These are phyloP conservation scores for Paralvinella palmiformis DNA, from an alignment of 1,140 invertebrate genomes.

Conservation along the genomic window DNA sequence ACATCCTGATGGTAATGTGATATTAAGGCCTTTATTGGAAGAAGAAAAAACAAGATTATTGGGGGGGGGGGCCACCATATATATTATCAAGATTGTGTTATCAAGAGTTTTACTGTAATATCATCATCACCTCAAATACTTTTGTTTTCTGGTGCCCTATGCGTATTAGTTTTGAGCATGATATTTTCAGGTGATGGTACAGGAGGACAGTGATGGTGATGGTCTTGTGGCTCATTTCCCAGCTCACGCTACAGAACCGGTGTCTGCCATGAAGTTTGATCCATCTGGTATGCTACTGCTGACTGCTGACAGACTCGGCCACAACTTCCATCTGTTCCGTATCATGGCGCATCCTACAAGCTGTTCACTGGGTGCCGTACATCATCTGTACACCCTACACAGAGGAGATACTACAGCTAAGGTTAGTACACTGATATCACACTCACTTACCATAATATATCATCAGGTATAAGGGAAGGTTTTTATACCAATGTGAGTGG, in stretches of 20 bases:
- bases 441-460: no score
- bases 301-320: slow-evolving; percentile 87
- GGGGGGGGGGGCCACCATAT: no score
- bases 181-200: slow-evolving; percentile 38
- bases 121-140: no score
- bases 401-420: slow-evolving; percentile 63
- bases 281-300: slow-evolving; percentile 83
- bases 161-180: no score
- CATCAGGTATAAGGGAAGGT: no score
- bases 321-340: slow-evolving; percentile 93
- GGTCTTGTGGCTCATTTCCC: slow-evolving; percentile 83
- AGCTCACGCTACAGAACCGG: slow-evolving; percentile 79
- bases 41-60: no score
- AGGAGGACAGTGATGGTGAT: slow-evolving; percentile 41
- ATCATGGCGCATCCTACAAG: slow-evolving; percentile 88
- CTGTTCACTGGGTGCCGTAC: slow-evolving; percentile 79
- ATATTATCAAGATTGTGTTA: no score
- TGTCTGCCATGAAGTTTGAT: slow-evolving; percentile 87
- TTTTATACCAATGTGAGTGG: no score
- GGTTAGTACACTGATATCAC: slow-evolving; percentile 36
- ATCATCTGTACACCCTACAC: slow-evolving; percentile 93
- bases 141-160: no score
- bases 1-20: no score
- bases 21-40: no score
- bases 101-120: no score